Evolutionary conservation across 2,113 vertebrate species (phyloP).

Genomic region (Ciconia maguari): DNA sequence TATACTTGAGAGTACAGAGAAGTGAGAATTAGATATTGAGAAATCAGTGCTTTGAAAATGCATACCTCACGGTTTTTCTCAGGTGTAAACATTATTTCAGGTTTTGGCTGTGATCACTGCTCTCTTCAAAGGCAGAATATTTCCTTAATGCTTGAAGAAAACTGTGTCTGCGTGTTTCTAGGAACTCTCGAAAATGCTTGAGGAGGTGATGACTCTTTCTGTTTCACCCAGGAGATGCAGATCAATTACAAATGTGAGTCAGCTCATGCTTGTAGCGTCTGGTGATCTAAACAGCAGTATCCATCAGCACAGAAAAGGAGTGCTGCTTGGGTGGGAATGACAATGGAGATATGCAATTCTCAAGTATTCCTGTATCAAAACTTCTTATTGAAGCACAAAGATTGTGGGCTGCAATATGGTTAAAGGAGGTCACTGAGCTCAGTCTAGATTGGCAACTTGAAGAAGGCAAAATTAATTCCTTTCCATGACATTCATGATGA

Average conservation of each 20-base stretch:
- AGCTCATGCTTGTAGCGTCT: not conserved
- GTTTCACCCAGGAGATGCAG: not conserved
- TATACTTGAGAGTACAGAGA: not conserved
- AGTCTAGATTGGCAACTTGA: not conserved
- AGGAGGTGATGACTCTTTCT: not conserved
- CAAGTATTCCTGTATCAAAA: not conserved
- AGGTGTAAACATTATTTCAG: not conserved
- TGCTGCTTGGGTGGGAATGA: not conserved
- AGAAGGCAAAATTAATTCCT: not conserved
- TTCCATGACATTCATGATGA: not conserved
- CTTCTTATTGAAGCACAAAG: not conserved
- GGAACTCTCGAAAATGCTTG: not conserved
- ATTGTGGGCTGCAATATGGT: not conserved
- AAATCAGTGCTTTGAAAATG: not conserved
- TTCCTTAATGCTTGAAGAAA: not conserved
- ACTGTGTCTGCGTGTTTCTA: not conserved
- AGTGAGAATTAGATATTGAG: not conserved
- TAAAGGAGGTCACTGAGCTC: not conserved
- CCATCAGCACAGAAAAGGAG: not conserved
- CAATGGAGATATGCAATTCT: not conserved
- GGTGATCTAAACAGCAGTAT: not conserved
- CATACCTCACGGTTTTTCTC: not conserved
- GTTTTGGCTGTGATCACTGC: not conserved
- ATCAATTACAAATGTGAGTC: not conserved
- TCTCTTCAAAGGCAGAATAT: not conserved